Evolutionary conservation across 1,140 invertebrate genomes (phyloP), one percentile per base, ranked within the genome.

Genomic region (Gonatopus flavifemur): DNA sequence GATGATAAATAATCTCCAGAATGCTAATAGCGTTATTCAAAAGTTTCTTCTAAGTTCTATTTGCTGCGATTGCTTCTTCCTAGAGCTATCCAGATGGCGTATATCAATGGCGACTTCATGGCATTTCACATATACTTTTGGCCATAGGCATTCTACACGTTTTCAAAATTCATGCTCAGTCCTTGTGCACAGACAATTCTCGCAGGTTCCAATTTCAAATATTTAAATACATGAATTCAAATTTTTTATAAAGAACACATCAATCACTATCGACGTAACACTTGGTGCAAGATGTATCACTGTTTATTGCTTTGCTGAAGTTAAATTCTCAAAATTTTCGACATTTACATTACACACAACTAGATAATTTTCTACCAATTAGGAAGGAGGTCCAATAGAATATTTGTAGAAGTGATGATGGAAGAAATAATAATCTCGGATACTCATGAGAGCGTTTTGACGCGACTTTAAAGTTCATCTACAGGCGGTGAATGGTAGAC

Each of bases 71-170:
- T 46, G 64, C 63, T 67, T 65, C 64, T 52, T 62, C 40, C 16
- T 50, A 48, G 55, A 45, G 49, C 32, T 55, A 62, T 66, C 65
- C 55, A 67, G 67, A 67, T 69, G 67, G 67, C 67, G 67, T 58
- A 44, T 55, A 30, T 36, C 35, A 60, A 67, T 67, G 62, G 62
- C 64, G 66, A 59, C 62, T n/a, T n/a, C n/a, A 20, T 49, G 16
- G 46, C 50, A 50, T 52, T 52, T 48, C 25, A 52, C 52, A 52
- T 56, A 47, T 56, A 52, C 43, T 22, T n/a, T 28, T 37, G 46
- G 50, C 49, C 41, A 56, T 51, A 16, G 50, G 39, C 49, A 51
- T 56, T 56, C 54, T 56, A 56, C 50, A 56, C 2, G 10, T 12
- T 42, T 28, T 38, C 49, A 35, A 48, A 52, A 56, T 56, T 52